phyloP scores from a whole-genome alignment of 2,888 invertebrate genomes.

The Anarsia innoxiella region DNA sequence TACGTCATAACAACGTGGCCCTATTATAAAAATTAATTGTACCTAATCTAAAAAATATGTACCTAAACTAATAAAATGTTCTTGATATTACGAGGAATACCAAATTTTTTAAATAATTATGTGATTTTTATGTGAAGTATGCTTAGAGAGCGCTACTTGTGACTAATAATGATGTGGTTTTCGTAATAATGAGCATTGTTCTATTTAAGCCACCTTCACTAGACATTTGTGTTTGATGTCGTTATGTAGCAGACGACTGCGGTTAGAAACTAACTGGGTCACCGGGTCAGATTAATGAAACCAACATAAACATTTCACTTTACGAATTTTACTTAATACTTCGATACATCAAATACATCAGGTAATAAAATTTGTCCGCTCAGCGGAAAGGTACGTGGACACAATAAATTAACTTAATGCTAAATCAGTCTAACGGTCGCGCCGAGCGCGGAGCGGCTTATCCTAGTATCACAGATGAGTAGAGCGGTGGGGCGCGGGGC shows the following conservation, averaged over 20 bases:
- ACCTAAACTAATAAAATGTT: too few relatives aligned
- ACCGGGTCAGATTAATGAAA: conserved; percentile 37
- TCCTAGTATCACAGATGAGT: conserved; percentile 73
- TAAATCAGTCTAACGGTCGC: conserved; percentile 73
- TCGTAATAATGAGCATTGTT: too few relatives aligned
- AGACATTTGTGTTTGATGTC: too few relatives aligned
- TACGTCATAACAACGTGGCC: too few relatives aligned
- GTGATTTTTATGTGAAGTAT: too few relatives aligned
- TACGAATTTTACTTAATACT: conserved; percentile 56
- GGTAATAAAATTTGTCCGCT: conserved; percentile 69
- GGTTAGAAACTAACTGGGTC: conserved; percentile 18
- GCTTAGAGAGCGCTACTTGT: too few relatives aligned
- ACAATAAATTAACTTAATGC: conserved; percentile 67
- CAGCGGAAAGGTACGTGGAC: conserved; percentile 73
- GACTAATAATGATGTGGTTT: too few relatives aligned
- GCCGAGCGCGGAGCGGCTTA: conserved; percentile 67
- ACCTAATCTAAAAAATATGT: too few relatives aligned
- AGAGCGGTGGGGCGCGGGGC: conserved; percentile 70
- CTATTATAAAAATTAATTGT: too few relatives aligned
- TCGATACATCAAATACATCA: conserved; percentile 49
- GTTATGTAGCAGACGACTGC: conserved; percentile 15
- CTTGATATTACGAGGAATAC: too few relatives aligned
- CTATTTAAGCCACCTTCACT: conserved; percentile 26
- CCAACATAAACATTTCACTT: conserved; percentile 39
- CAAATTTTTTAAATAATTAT: too few relatives aligned